Base-by-base conservation (phyloP, 2,797 vertebrate species). In the Tiaroga cobitis region DNA sequence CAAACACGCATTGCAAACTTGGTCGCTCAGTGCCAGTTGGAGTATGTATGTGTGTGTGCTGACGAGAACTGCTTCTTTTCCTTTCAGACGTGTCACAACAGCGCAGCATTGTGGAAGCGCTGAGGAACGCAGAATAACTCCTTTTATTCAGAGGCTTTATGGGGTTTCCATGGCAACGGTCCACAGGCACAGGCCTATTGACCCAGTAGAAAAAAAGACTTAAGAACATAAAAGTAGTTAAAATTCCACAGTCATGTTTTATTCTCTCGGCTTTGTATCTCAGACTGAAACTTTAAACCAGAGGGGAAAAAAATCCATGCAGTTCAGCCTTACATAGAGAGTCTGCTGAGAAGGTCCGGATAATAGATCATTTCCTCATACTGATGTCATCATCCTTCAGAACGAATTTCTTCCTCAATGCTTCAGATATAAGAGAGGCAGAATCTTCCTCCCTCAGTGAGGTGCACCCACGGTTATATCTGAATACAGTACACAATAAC, bases 381-480 rank as follows among this genome's bases (percentile, higher is more conserved):
- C 87, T 88, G 15, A 93, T 85, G 86, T 98, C 97, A 87, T 98
- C 97, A 5, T 98, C 97, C 88, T 96, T 97, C 65, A 99, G 93
- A 83, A 97, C 96, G 89, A 99, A 99, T 89, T 99, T 99, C 93
- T 97, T 98, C 81, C 96, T 96, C 78, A 99, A 93, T 77, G 96
- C 98, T 90, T 99, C 97, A 1, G 98, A 99, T 89, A 99, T 99
- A 63, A 98, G 96, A 69, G 95, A 84, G 1, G 97, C 96, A 0
- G 98, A 98, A 92, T 99, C 97, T 65, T 99, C 97, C 86, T 99
- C 97, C 91, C 96, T 97, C 90, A 97, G 86, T 63, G 97, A 96
- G 0, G 94, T 95, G 80, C 97, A 96, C 90, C 90, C 97, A 93
- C 98, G 96, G 88, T 94, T 95, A 91, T 94, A 96, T 91, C 96